Evolutionary conservation across 2,888 invertebrate genomes (phyloP).

Genomic region (Anthoptus insignis): DNA sequence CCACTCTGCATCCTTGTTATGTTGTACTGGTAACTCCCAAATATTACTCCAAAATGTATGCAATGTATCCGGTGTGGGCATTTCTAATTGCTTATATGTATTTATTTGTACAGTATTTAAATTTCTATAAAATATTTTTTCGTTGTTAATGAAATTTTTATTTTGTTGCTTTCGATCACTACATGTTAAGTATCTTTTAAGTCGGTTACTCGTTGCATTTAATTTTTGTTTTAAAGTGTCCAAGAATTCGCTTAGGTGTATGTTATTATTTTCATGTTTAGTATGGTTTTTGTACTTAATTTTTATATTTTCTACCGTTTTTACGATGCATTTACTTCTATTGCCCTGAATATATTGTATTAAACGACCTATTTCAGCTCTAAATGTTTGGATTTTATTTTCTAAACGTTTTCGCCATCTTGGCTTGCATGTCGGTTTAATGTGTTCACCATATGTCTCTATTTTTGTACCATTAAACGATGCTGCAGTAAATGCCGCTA

Average conservation of each 20-base stretch:
- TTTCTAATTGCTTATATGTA: not conserved
- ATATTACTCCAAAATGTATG: constrained; percentile 39
- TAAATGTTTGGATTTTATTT: constrained; percentile 26
- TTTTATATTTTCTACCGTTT: constrained; percentile 20
- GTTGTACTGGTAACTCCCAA: constrained; percentile 37
- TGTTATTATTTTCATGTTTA: constrained; percentile 33
- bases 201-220: constrained; percentile 1
- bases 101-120: not conserved
- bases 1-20: constrained; percentile 39
- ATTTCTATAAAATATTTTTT: constrained; percentile 41
- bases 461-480: constrained; percentile 17
- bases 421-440: too few species aligned
- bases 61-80: constrained; percentile 14
- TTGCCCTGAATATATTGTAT: constrained; percentile 36
- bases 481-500: constrained; percentile 19
- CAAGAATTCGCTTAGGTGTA: constrained; percentile 14
- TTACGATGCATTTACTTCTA: constrained; percentile 14
- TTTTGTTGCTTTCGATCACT: constrained; percentile 41
- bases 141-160: constrained; percentile 35
- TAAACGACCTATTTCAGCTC: constrained; percentile 36
- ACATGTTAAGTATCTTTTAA: constrained; percentile 36
- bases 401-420: constrained; percentile 42
- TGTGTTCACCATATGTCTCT: too few species aligned
- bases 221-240: constrained; percentile 41
- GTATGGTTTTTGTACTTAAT: constrained; percentile 29